Evolutionary conservation across 2,888 invertebrate genomes (phyloP).

Genomic region (Coremacera marginata): DNA sequence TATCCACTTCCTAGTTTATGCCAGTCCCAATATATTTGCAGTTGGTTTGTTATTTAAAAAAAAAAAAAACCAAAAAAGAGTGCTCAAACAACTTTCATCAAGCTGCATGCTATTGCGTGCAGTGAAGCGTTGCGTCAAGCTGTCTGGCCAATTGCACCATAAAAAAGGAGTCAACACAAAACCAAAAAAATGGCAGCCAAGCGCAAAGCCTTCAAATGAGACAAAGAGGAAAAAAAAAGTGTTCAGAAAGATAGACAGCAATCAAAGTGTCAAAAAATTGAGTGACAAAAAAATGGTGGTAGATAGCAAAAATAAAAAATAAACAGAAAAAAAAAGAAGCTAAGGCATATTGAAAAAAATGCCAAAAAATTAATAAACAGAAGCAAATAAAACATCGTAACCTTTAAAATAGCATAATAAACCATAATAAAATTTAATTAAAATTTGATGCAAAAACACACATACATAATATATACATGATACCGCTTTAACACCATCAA

Average conservation of each 20-base stretch:
- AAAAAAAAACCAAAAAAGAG: neutral
- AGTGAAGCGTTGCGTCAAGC: slow-evolving; percentile 35
- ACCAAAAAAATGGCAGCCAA: slow-evolving; percentile 27
- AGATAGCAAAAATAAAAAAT: neutral
- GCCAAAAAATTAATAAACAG: too few relatives aligned
- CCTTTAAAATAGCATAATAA: neutral
- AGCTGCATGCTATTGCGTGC: slow-evolving; percentile 35
- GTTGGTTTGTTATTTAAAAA: too few relatives aligned
- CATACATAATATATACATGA: neutral
- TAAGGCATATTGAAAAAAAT: neutral
- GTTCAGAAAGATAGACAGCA: slow-evolving; percentile 10
- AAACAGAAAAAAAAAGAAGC: neutral
- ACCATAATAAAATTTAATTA: neutral
- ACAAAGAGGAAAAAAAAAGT: neutral
- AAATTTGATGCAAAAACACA: neutral
- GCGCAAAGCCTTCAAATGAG: slow-evolving; percentile 33
- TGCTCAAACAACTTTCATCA: slow-evolving; percentile 23
- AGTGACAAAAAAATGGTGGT: neutral
- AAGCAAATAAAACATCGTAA: neutral
- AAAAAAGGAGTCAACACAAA: neutral
- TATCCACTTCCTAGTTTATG: too few relatives aligned
- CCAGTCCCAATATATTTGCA: too few relatives aligned
- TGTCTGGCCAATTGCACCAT: slow-evolving; percentile 36
- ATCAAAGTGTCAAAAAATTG: slow-evolving; percentile 21
- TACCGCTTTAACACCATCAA: neutral